Conservation (phyloP, 2,113 vertebrate species). For the Cyanistes caeruleus region DNA sequence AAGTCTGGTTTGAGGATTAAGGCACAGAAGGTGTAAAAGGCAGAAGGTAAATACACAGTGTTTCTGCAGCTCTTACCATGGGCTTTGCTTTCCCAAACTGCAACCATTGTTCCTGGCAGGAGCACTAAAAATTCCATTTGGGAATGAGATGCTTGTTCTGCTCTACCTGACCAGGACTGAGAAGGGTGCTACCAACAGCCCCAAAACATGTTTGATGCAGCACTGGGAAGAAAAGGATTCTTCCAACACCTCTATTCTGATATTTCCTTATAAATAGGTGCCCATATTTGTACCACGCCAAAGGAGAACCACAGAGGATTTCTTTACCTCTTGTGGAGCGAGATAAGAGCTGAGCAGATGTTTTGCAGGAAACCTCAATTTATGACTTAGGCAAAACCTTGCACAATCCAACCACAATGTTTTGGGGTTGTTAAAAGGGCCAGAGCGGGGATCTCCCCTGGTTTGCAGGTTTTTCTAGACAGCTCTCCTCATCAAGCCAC, state of each 20-base stretch:
- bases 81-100: neutral
- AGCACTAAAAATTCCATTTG: neutral
- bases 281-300: constrained; percentile 24
- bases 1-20: neutral
- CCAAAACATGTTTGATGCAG: constrained; percentile 2
- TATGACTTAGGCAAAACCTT: constrained; percentile 12
- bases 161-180: neutral
- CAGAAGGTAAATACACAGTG: neutral
- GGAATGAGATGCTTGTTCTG: neutral
- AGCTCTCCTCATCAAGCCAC: neutral
- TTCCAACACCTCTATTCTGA: constrained; percentile 37
- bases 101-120: neutral
- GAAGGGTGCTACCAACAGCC: neutral
- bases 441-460: neutral
- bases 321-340: neutral
- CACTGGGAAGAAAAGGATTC: neutral
- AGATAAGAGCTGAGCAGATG: constrained; percentile 70
- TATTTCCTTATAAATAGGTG: constrained; percentile 44
- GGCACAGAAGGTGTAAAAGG: neutral
- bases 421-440: constrained; percentile 30
- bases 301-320: constrained; percentile 58
- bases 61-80: neutral
- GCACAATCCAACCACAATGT: neutral
- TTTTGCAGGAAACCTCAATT: constrained; percentile 67
- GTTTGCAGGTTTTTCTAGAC: constrained; percentile 24